Percentiles rank a stretch among this genome's conserved stretches.
Evolutionary conservation across 2,888 invertebrate species (phyloP).

Genomic region (Notodonta ziczac): DNA sequence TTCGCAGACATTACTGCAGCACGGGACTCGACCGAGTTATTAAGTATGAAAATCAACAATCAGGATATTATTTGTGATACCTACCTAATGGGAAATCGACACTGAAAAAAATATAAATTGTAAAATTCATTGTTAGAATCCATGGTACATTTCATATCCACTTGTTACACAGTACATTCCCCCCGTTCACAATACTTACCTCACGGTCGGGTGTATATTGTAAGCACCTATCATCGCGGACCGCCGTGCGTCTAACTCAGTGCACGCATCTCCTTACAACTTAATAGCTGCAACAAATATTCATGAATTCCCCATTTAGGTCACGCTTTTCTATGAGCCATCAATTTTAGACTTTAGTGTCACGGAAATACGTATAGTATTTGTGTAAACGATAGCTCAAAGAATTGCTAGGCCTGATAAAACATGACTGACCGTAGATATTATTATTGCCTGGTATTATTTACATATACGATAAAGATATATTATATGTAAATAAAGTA

Average conservation of each 20-base stretch:
- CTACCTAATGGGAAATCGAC: too few species aligned
- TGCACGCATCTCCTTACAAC: slow-evolving; percentile 70
- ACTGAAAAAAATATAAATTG: too few species aligned
- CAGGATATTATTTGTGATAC: too few species aligned
- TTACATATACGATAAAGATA: too few species aligned
- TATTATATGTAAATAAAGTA: too few species aligned
- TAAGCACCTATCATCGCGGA: slow-evolving; percentile 66
- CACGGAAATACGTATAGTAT: slow-evolving; percentile 15
- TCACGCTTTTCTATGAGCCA: slow-evolving; percentile 64
- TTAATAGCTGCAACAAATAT: slow-evolving; percentile 84
- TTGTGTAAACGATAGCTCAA: slow-evolving; percentile 33
- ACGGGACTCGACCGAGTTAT: too few species aligned
- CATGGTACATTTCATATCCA: slow-evolving; percentile 16
- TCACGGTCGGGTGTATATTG: slow-evolving; percentile 49
- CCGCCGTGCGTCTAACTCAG: slow-evolving; percentile 60
- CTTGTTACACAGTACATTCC: slow-evolving; percentile 30
- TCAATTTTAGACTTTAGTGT: slow-evolving; percentile 38
- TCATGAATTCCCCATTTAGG: slow-evolving; percentile 79
- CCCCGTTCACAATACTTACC: slow-evolving; percentile 65
- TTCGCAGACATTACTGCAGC: too few species aligned
- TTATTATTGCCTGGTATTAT: neutral
- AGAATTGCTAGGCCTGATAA: slow-evolving; percentile 32
- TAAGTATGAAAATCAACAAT: too few species aligned
- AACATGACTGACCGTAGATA: slow-evolving; percentile 36
- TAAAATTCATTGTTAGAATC: too few species aligned